A percentile compares a stretch with the other conserved stretches of the same genome.
These are phyloP conservation scores for Colletes collaris DNA, from an alignment of 2,888 invertebrate species.

Conservation along the genomic window DNA sequence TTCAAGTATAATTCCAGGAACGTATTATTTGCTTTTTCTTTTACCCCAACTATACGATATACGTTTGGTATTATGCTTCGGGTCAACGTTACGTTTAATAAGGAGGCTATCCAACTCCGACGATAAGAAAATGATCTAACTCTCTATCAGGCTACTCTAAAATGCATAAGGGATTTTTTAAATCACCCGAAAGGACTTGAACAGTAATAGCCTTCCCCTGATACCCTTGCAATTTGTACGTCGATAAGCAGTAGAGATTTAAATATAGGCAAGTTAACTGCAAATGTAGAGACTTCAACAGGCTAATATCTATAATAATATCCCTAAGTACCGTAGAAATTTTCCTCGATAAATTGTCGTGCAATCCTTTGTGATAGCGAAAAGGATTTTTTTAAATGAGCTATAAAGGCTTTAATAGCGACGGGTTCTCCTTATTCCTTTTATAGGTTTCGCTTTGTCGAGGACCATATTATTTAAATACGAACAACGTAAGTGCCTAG, in stretches of 20 bases:
- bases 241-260: neutral
- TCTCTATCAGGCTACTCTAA: neutral
- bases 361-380: neutral
- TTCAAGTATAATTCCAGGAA: neutral
- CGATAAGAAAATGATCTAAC: conserved; percentile 14
- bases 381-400: neutral
- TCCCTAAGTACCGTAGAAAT: neutral
- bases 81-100: neutral
- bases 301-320: neutral
- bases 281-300: neutral
- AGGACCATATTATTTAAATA: too few relatives aligned
- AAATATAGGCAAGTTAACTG: neutral
- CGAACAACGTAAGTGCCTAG: too few relatives aligned
- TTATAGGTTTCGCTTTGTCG: too few relatives aligned
- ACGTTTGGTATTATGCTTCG: neutral
- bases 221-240: neutral
- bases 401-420: neutral
- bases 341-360: neutral
- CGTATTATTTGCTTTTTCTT: neutral
- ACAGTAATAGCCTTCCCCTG: neutral
- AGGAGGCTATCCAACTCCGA: neutral
- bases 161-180: conserved; percentile 4
- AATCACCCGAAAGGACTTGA: neutral
- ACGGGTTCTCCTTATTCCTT: neutral
- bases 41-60: neutral